A percentile compares a stretch with the other conserved stretches of the same genome.
Evolutionary conservation across 2,797 vertebrate species (phyloP).

Genomic region (Heliangelus exortis): DNA sequence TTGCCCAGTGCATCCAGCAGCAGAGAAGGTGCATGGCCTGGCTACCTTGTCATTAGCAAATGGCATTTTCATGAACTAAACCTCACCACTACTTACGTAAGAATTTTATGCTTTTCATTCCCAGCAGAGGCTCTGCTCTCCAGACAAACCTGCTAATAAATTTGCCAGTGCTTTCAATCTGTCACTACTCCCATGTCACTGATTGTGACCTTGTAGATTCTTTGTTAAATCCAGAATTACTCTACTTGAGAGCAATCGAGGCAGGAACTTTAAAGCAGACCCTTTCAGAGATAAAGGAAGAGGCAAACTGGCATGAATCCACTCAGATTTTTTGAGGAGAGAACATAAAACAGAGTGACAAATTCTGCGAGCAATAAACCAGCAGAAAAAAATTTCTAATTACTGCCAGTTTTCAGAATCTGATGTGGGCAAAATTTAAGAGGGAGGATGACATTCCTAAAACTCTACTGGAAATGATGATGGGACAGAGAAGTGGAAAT

Average conservation of each 20-base stretch:
- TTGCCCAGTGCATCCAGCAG: accelerated
- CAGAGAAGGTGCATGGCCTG: neutral
- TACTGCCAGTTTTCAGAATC: neutral
- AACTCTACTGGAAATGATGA: neutral
- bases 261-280: neutral
- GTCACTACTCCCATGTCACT: neutral
- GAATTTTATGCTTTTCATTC: neutral
- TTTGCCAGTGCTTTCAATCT: neutral
- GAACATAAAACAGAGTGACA: neutral
- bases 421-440: neutral
- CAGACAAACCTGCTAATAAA: neutral
- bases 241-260: neutral
- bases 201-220: neutral
- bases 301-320: neutral
- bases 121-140: neutral
- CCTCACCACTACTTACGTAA: accelerated
- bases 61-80: neutral
- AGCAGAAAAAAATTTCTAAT: neutral
- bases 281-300: neutral
- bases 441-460: neutral
- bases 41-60: neutral
- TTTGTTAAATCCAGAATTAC: neutral
- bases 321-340: neutral
- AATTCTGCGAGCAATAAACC: neutral
- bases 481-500: neutral